phyloP scores from a whole-genome alignment of 2,113 vertebrate species.

The Agelaius phoeniceus region DNA sequence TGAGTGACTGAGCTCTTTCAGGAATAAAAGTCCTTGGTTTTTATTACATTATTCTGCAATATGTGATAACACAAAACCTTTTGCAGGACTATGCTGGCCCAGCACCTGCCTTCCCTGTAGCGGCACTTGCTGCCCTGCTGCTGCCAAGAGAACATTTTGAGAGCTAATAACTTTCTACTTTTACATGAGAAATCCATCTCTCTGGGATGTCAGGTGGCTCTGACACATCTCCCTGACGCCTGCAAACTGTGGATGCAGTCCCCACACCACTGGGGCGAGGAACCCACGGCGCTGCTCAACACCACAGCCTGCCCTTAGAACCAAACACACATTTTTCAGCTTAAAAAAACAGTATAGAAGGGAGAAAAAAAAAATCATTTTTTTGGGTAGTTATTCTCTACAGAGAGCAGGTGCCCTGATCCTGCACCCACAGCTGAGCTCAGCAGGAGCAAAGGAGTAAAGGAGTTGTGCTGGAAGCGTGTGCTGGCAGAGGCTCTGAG shows the following conservation, averaged over 20 bases:
- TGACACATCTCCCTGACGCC: accelerated
- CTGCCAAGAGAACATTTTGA: neutral
- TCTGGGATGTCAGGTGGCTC: neutral
- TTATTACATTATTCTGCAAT: neutral
- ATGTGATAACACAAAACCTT: neutral
- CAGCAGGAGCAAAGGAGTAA: neutral
- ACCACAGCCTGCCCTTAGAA: neutral
- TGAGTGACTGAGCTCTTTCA: neutral
- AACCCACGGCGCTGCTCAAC: accelerated
- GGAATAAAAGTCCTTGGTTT: neutral
- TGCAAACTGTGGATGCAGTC: neutral
- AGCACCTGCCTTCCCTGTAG: neutral
- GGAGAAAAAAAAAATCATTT: too few species aligned
- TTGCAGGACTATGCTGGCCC: neutral
- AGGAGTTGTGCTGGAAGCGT: neutral
- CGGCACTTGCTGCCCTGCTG: neutral
- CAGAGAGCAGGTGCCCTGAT: neutral
- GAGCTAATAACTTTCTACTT: neutral
- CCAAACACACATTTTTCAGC: neutral
- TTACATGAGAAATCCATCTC: constrained; percentile 1
- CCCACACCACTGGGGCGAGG: neutral
- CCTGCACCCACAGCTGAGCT: neutral
- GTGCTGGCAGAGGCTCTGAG: neutral
- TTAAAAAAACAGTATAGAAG: neutral
- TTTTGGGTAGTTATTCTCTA: neutral